Evolutionary conservation across 2,113 vertebrate species (phyloP).

Genomic region (Motacilla tschutschensis): DNA sequence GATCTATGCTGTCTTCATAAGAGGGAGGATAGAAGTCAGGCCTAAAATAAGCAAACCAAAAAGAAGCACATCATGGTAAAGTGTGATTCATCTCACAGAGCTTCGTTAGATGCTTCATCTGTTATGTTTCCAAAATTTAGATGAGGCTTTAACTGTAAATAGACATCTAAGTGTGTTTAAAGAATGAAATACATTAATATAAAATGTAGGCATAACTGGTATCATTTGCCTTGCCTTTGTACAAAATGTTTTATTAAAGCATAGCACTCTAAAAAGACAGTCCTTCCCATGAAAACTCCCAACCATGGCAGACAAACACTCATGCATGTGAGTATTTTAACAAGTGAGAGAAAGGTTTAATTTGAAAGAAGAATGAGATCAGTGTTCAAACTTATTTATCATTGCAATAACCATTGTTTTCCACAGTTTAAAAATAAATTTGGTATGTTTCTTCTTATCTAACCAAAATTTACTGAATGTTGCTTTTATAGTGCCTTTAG

Average conservation of each 20-base stretch:
- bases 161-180: not conserved
- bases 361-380: not conserved
- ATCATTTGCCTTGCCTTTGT: not conserved
- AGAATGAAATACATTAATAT: not conserved
- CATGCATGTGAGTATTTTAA: not conserved
- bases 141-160: not conserved
- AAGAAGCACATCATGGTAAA: not conserved
- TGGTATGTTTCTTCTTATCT: conserved; percentile 22
- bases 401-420: not conserved
- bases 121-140: not conserved
- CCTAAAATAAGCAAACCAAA: conserved; percentile 59
- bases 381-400: not conserved
- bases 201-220: not conserved
- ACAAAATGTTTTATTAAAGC: not conserved
- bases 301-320: not conserved
- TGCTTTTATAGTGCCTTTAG: conserved; percentile 22
- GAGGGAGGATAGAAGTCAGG: conserved; percentile 78
- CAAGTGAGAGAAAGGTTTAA: not conserved
- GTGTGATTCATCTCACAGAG: not conserved
- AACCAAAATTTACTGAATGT: not conserved
- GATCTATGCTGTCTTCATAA: conserved; percentile 76
- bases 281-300: not conserved
- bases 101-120: not conserved
- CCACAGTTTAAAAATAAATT: not conserved
- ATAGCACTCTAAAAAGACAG: not conserved